phyloP scores from a whole-genome alignment of 2,888 invertebrate genomes.

The Ornithoptera alexandrae region DNA sequence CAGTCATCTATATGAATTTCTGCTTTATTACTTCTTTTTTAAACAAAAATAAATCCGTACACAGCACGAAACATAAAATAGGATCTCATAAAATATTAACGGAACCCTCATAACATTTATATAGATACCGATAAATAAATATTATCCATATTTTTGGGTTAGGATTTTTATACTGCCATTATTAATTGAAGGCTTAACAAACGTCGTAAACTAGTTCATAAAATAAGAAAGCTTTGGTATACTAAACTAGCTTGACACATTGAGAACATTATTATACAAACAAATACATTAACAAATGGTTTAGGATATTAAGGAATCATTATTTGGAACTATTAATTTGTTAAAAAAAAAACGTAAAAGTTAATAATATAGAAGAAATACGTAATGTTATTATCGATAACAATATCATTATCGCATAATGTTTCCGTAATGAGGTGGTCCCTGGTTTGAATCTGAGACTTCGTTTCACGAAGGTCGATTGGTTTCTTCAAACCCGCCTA shows the following conservation, averaged over 20 bases:
- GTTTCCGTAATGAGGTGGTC: too few relatives aligned
- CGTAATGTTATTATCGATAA: too few relatives aligned
- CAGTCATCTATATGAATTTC: too few relatives aligned
- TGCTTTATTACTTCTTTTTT: not conserved
- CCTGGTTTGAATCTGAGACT: too few relatives aligned
- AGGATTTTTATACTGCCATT: not conserved
- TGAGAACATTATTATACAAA: not conserved
- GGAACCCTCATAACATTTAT: conserved; percentile 5
- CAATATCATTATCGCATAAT: too few relatives aligned
- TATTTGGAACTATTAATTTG: not conserved
- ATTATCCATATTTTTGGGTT: not conserved
- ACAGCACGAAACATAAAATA: not conserved
- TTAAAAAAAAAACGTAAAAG: too few relatives aligned
- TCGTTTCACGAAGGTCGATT: too few relatives aligned
- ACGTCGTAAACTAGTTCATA: conserved; percentile 1
- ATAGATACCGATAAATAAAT: conserved; percentile 3
- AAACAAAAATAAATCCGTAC: not conserved
- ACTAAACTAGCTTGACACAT: not conserved
- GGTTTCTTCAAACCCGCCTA: too few relatives aligned
- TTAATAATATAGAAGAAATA: too few relatives aligned
- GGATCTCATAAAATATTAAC: conserved; percentile 1
- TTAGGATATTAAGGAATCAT: not conserved
- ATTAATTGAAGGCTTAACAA: not conserved
- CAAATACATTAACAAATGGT: not conserved
- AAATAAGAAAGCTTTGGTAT: not conserved